Evolutionary conservation across 2,888 invertebrate species (phyloP), one percentile per base, ranked within the genome.

Genomic region (Homarus gammarus): DNA sequence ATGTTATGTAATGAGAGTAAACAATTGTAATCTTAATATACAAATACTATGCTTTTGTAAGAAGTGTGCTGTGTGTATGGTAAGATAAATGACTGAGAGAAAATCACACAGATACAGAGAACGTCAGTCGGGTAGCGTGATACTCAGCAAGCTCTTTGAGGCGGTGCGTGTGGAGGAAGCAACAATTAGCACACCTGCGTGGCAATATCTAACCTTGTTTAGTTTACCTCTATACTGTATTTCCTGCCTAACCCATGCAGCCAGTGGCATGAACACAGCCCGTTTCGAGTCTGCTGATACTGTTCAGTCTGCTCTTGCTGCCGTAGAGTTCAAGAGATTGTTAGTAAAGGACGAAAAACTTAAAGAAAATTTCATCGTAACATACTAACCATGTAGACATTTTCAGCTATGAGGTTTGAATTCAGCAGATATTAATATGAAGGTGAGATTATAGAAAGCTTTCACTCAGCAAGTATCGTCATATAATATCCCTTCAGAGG

Each of bases 211-310:
- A 15, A 15, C 56, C 12, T 56, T 56, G 56, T 56, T 5, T 56
- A 38, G 15, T 40, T 73, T 73, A 73, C 73, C 73, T 73, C 73
- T 40, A 73, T 73, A 73, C 40, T 40, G 40, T 73, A 73, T n/a
- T 73, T 36, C 31, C 40, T 73, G 73, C 31, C 73, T 73, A 73
- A 36, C 36, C 73, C 73, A 73, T 38, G 40, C 73, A 73, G 73
- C 73, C 73, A 73, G 36, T 73, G 73, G 73, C 73, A 73, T 40
- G 36, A 40, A 31, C 73, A 73, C 73, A 73, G 73, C 73, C 36
- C 18, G 73, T 73, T 73, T 73, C 15, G 73, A 73, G 36, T 36
- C 73, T 73, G 73, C 15, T 36, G 38, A 73, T 73, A 73, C 73
- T 40, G 73, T 40, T 73, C 22, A 31, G 36, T n/a, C 73, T 73